Conservation (phyloP, 2,113 vertebrate genomes). For the Struthidea cinerea region DNA sequence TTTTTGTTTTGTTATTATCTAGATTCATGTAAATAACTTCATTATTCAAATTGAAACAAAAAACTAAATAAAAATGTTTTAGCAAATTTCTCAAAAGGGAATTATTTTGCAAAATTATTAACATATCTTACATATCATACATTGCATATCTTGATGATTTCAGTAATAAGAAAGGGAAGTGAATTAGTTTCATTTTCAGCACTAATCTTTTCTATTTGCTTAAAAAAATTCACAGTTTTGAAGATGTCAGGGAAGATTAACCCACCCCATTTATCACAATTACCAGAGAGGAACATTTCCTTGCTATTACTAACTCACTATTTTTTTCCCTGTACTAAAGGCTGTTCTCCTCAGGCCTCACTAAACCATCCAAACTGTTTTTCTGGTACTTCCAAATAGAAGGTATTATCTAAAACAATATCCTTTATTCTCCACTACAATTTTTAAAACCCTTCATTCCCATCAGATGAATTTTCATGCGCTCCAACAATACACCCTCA, state of each 20-base stretch:
- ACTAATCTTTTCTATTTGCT: not conserved
- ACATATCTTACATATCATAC: not conserved
- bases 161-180: not conserved
- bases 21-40: not conserved
- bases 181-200: not conserved
- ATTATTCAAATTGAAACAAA: not conserved
- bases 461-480: not conserved
- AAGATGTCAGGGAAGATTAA: constrained; percentile 16
- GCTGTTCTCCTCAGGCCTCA: not conserved
- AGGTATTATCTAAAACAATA: not conserved
- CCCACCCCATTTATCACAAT: not conserved
- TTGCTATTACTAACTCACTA: not conserved
- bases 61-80: not conserved
- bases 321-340: not conserved
- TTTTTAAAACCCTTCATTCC: not conserved
- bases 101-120: not conserved
- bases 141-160: not conserved
- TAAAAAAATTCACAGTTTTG: not conserved
- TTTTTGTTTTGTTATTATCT: not conserved
- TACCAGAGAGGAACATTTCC: not conserved
- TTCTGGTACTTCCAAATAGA: not conserved
- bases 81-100: not conserved
- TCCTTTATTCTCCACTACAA: not conserved
- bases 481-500: not conserved
- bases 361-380: not conserved